Evolutionary conservation across 1,140 invertebrate genomes (phyloP), one percentile per base, ranked within the genome.

Genomic region (Saccostrea echinata): DNA sequence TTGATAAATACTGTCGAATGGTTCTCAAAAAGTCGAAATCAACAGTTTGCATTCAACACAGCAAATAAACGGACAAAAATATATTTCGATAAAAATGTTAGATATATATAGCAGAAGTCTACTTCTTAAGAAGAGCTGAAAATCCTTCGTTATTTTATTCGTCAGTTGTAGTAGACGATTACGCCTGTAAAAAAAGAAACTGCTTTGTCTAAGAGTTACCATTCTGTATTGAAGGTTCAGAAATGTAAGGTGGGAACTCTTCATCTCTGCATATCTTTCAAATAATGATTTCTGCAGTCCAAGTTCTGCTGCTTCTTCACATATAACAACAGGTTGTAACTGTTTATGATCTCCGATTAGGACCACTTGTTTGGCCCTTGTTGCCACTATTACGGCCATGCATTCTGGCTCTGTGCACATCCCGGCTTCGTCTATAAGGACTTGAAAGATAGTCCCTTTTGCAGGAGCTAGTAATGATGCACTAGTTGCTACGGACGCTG

Each of bases 311-410:
- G 94, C 92, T 12, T 89, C 86, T 30, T 86, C 86, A 84, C 90
- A 92, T 33, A 86, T 91, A 6, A 94, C 87, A n/a, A 94, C 92
- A 27, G 93, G 94, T 12, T 91, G 88, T 2, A 94, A 90, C 81
- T 94, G 94, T 87, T 92, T 93, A 81, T 94, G 93, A 84, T 94
- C 94, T n/a, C 94, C 94, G 81, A 94, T 94, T 24, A 94, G 86
- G 33, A 94, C 93, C 8, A 94, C 91, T 82, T 94, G 93, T 64
- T 92, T 82, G 11, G 92, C 89, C 43, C 90, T 88, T 13, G 89
- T 91, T 33, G 87, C 88, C 12, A 92, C 88, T 53, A 94, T 91
- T 16, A 93, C 92, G 27, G 93, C 90, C 82, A 94, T 55, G 86
- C 90, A 92, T 76, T 94, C 91, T 52, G 94, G 93, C 84, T 94